These are phyloP conservation scores for Hirudinaria manillensis DNA, from an alignment of 2,888 invertebrate genomes.

Conservation along the genomic window DNA sequence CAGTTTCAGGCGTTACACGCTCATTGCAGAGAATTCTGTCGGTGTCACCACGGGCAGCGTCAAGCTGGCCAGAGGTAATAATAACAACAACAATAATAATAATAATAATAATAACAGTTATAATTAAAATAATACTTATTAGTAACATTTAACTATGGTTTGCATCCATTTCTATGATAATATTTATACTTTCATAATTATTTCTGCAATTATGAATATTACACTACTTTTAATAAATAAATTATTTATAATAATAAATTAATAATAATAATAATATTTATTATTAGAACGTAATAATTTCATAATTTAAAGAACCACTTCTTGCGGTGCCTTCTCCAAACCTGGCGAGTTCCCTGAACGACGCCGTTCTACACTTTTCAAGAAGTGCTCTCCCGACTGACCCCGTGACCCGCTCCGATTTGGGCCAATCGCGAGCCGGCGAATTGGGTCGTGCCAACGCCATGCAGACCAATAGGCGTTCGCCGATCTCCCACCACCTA, in stretches of 20 bases:
- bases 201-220: no score
- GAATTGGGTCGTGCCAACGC: background rate
- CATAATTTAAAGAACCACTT: background rate
- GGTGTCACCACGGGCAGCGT: slow-evolving; percentile 25
- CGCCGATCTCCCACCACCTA: background rate
- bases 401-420: slow-evolving; percentile 6
- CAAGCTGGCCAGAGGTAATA: slow-evolving; percentile 24
- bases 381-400: slow-evolving; percentile 6
- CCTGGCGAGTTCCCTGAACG: slow-evolving; percentile 11
- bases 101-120: no score
- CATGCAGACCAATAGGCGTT: slow-evolving; percentile 19
- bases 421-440: background rate
- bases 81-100: no score
- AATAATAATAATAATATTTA: background rate
- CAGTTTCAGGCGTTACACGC: slow-evolving; percentile 31
- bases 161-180: no score
- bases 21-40: slow-evolving; percentile 29
- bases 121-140: no score
- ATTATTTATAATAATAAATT: no score
- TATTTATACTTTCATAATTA: no score
- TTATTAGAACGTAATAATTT: background rate
- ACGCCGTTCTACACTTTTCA: background rate
- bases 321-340: background rate
- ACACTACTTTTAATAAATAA: no score
- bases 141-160: no score